phyloP scores from a whole-genome alignment of 2,888 invertebrate genomes.

The Pilophorus perplexus region DNA sequence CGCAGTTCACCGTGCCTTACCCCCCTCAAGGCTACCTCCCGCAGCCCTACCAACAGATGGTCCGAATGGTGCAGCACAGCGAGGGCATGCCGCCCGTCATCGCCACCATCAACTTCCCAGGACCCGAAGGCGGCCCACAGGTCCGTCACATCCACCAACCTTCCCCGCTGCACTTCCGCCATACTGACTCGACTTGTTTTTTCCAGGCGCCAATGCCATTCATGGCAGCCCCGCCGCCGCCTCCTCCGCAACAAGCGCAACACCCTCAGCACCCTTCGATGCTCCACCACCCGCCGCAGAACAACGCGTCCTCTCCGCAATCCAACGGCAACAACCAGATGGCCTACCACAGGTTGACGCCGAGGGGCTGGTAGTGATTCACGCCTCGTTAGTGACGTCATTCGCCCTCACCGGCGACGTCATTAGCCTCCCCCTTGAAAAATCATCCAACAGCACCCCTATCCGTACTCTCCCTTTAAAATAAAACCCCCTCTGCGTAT shows the following conservation, averaged over 20 bases:
- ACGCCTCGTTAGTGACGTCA: background rate
- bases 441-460: slow-evolving; percentile 12
- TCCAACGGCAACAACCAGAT: slow-evolving; percentile 53
- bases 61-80: slow-evolving; percentile 59
- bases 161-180: slow-evolving; percentile 43
- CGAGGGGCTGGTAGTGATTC: slow-evolving; percentile 6
- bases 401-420: background rate
- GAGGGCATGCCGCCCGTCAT: slow-evolving; percentile 51
- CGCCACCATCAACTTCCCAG: slow-evolving; percentile 55
- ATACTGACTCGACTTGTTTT: too few relatives aligned
- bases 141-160: slow-evolving; percentile 60
- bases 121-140: slow-evolving; percentile 52
- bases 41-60: slow-evolving; percentile 57
- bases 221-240: slow-evolving; percentile 23
- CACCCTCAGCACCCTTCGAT: slow-evolving; percentile 44
- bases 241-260: slow-evolving; percentile 44
- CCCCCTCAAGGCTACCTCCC: slow-evolving; percentile 52
- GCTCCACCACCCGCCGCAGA: slow-evolving; percentile 43
- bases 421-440: too few relatives aligned
- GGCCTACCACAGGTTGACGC: slow-evolving; percentile 6
- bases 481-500: too few relatives aligned
- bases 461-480: too few relatives aligned
- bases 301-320: slow-evolving; percentile 50
- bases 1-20: slow-evolving; percentile 51
- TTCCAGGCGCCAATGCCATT: slow-evolving; percentile 5